Evolutionary conservation across 2,113 vertebrate genomes (phyloP).

Genomic region (Pseudorectes ferrugineus): DNA sequence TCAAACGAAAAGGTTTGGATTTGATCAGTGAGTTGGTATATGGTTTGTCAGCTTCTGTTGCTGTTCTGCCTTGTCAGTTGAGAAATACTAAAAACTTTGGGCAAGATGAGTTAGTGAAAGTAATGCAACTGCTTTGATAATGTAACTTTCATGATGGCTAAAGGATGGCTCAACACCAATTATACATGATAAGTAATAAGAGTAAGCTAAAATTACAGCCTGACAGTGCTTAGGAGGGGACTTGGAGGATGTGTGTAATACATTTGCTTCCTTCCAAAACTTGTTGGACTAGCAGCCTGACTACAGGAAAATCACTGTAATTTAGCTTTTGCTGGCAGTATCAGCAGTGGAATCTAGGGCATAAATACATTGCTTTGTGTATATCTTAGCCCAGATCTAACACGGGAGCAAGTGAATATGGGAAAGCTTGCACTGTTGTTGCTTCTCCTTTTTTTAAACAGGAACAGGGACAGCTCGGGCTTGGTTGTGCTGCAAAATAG

Average conservation of each 20-base stretch:
- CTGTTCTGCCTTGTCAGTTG: not conserved
- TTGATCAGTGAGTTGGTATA: not conserved
- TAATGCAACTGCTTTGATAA: constrained; percentile 9
- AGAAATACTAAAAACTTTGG: not conserved
- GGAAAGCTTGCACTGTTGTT: not conserved
- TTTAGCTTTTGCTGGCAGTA: constrained; percentile 43
- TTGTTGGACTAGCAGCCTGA: constrained; percentile 31
- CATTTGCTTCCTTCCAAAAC: constrained; percentile 35
- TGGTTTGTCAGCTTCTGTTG: not conserved
- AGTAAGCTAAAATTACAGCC: constrained; percentile 48
- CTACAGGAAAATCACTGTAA: constrained; percentile 33
- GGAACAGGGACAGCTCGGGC: not conserved
- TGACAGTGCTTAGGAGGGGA: constrained; percentile 44
- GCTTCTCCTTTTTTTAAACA: not conserved
- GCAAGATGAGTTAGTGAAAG: constrained; percentile 34
- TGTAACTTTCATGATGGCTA: constrained; percentile 24
- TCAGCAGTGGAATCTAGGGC: constrained; percentile 35
- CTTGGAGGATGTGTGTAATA: constrained; percentile 3
- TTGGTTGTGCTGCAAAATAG: not conserved
- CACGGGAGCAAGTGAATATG: not conserved
- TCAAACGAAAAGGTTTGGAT: not conserved
- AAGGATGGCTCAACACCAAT: constrained; percentile 21
- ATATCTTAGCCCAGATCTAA: constrained; percentile 28
- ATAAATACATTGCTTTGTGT: not conserved
- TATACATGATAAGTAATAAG: constrained; percentile 12